Evolutionary conservation across 2,888 invertebrate species (phyloP), one percentile per base, ranked within the genome.

Genomic region (Epinotia demarniana): DNA sequence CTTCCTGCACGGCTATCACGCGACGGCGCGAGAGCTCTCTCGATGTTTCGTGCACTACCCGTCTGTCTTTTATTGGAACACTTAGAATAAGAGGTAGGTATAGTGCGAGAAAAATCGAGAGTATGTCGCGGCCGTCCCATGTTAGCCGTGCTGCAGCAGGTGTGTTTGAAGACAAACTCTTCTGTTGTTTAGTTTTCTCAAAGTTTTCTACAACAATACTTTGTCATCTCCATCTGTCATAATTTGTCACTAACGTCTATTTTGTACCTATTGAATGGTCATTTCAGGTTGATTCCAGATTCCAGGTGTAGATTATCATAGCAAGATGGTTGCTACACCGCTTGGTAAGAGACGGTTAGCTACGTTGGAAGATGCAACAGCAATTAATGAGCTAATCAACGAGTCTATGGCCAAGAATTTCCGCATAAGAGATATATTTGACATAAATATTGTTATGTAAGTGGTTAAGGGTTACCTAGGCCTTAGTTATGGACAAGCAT

Each of bases 391-490:
- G 0, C 79, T 93, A 18, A 70, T 91, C 16, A 89, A 83, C 27
- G 89, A 90, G 49, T 82, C 90, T 0, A 89, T 92, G 86, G 79
- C 86, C 0, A 76, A 81, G 75, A 90, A 84, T 73, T 94, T 94
- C 77, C 86, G 91, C 33, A 81, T 91, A n/a, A 58, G 78, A 1
- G 77, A 79, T 0, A n/a, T 72, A 1, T 62, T 78, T 18, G 88
- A 90, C 76, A 77, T 93, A 12, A 78, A 78, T 1, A 84, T 87
- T 73, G 84, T 92, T 64, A 89, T 93, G 93, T 93, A 73, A 89
- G 90, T 81, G 70, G 18, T 71, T 71, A 39, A 39, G 39, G 39
- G 39, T 39, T 39, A 39, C 9, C 39, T 39, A 39, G 39, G 39
- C 39, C 39, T 39, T 9, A 39, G 39, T 39, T 39, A 9, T 39